Evolutionary conservation across 1,140 invertebrate genomes (phyloP), one percentile per base, ranked within the genome.

Genomic region (Eumeta japonica): DNA sequence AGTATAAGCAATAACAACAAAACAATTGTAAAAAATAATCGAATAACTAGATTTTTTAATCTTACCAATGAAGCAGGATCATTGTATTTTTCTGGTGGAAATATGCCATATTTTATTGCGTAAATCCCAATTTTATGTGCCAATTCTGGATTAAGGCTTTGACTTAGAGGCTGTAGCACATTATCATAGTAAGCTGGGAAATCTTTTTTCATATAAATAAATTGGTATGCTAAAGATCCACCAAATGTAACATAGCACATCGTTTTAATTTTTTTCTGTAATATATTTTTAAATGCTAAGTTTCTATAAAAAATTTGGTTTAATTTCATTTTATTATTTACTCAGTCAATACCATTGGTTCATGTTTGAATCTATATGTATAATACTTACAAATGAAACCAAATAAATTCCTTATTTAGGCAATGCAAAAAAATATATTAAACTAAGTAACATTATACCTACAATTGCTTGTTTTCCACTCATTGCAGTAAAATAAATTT

Each of bases 121-220:
- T 77, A 70, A 2, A 96, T 75, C 7, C 88, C 88, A 16, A 90
- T 40, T 45, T 82, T 83, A 62, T 96, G 93, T 9, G 90, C 83
- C 37, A 66, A 77, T 76, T 96, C 93, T 1, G 91, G 85, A 61
- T 85, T 82, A 3, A 89, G 39, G 28, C 61, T 57, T 46, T 83
- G 83, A 13, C 83, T 64, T 3, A 85, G 9, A n/a, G 90, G 90
- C 79, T 89, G 84, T 0, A 86, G 44, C 43, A 85, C 50, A 41
- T 85, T 71, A 28, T 81, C 75, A 59, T 91, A 93, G 65, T 92
- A 92, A 45, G 82, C 83, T 55, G 89, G 53, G 35, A 71, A 87
- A 65, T 92, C 84, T 36, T 82, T 81, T 45, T 82, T 81, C 43
- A 81, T 84, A 41, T 88, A 64, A 52, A 80, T 82, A 34, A 85